These are phyloP conservation scores for Nycticryphes semicollaris DNA, from an alignment of 2,113 vertebrate species.

Conservation along the genomic window DNA sequence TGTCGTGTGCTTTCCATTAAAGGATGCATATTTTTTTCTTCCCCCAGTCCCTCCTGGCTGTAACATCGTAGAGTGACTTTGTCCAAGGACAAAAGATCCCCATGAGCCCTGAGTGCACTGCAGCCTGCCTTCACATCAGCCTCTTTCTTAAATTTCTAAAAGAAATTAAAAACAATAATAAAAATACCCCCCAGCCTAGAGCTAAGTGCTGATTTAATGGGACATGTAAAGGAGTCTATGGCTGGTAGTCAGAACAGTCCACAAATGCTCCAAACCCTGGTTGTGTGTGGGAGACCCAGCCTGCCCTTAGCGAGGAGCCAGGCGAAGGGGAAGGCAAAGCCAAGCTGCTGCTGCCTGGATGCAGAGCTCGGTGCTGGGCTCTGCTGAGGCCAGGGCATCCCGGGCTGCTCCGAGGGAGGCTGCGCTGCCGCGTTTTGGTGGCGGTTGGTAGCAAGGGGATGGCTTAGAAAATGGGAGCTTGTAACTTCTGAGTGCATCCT, in stretches of 20 bases:
- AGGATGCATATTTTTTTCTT: not conserved
- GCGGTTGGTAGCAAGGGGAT: not conserved
- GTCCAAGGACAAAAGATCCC: slow-evolving; percentile 62
- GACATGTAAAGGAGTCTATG: not conserved
- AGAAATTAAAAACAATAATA: not conserved
- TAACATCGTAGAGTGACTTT: slow-evolving; percentile 39
- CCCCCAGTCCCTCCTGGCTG: not conserved
- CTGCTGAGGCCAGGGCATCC: not conserved
- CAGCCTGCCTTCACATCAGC: slow-evolving; percentile 15
- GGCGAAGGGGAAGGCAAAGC: slow-evolving; percentile 3
- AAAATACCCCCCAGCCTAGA: not conserved
- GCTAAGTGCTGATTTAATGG: not conserved
- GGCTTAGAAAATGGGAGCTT: not conserved
- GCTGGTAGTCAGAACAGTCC: not conserved
- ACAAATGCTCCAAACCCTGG: not conserved
- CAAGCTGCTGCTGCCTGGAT: not conserved
- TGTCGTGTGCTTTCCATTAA: not conserved
- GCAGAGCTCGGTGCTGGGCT: not conserved
- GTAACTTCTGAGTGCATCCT: not conserved
- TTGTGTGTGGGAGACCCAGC: not conserved
- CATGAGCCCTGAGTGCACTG: not conserved
- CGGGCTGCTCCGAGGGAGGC: not conserved
- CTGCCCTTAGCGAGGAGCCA: not conserved
- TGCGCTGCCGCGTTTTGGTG: not conserved
- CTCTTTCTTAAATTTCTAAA: slow-evolving; percentile 31